Evolutionary conservation across 2,888 invertebrate genomes (phyloP).

Genomic region (Geotrupes spiniger): DNA sequence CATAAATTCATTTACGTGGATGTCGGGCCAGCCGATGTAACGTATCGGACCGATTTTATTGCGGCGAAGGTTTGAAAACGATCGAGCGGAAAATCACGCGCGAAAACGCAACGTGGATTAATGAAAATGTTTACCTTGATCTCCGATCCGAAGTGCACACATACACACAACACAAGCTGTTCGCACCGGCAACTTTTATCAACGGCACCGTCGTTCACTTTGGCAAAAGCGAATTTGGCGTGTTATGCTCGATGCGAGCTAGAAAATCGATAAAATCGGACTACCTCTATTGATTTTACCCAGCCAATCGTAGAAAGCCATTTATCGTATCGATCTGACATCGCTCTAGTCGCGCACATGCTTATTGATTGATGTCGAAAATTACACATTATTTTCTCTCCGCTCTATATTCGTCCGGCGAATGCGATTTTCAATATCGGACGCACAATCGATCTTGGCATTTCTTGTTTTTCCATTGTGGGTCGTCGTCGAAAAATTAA

Average conservation of each 20-base stretch:
- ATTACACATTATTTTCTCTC: constrained; percentile 21
- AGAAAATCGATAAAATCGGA: constrained; percentile 72
- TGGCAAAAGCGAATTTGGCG: constrained; percentile 2
- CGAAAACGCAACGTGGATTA: not conserved
- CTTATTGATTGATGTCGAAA: constrained; percentile 33
- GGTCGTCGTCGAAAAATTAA: not conserved
- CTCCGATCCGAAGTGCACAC: no score
- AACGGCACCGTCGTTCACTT: not conserved
- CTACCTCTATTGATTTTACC: constrained; percentile 67
- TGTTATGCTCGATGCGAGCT: constrained; percentile 55
- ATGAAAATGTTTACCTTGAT: not conserved
- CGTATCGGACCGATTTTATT: no score
- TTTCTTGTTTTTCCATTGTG: constrained; percentile 2
- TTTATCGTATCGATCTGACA: constrained; percentile 73
- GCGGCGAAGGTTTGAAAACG: no score
- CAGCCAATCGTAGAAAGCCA: constrained; percentile 70
- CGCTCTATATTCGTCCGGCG: no score
- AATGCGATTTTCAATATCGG: no score
- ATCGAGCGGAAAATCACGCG: no score
- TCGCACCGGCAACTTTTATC: no score
- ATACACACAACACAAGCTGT: no score
- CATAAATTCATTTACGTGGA: no score
- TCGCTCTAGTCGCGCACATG: constrained; percentile 39
- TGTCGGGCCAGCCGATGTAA: no score
- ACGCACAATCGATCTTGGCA: no score